Evolutionary conservation across 2,797 vertebrate species (phyloP).

Genomic region (Argya squamiceps): DNA sequence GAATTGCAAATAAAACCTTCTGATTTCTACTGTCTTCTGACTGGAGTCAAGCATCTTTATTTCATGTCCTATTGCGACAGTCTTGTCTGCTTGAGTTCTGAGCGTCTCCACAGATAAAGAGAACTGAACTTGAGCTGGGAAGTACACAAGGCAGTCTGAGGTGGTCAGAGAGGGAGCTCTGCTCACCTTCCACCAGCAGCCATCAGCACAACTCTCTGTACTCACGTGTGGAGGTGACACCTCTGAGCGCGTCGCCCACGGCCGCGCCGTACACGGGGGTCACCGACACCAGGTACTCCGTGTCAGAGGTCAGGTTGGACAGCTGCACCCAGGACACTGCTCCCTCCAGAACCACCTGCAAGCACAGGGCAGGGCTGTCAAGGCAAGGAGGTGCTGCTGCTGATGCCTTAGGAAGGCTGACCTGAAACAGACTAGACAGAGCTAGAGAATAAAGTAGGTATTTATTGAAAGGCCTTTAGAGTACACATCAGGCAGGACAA

Average conservation of each 20-base stretch:
- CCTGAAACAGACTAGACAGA: background rate
- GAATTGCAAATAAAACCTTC: too few relatives aligned
- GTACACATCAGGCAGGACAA: background rate
- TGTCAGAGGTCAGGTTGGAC: slow-evolving; percentile 84
- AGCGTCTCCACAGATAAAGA: background rate
- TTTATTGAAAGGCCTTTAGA: background rate
- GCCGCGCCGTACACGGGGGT: slow-evolving; percentile 81
- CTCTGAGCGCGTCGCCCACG: slow-evolving; percentile 82
- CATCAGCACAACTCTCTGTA: fast-evolving
- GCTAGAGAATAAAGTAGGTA: background rate
- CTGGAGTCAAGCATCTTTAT: too few relatives aligned
- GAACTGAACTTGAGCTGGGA: background rate
- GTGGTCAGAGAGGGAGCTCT: background rate
- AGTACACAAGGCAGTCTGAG: background rate
- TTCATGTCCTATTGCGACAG: too few relatives aligned
- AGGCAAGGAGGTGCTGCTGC: background rate
- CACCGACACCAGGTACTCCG: slow-evolving; percentile 88
- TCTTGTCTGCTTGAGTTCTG: background rate
- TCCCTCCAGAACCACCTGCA: slow-evolving; percentile 80
- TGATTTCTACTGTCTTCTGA: too few relatives aligned
- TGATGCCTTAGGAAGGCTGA: background rate
- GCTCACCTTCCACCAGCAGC: background rate
- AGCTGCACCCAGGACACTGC: slow-evolving; percentile 77
- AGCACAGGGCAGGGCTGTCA: background rate
- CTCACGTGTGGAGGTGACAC: slow-evolving; percentile 86